These are phyloP conservation scores for Brachionus sp. DNA, from an alignment of 1,140 invertebrate species.

Conservation along the genomic window DNA sequence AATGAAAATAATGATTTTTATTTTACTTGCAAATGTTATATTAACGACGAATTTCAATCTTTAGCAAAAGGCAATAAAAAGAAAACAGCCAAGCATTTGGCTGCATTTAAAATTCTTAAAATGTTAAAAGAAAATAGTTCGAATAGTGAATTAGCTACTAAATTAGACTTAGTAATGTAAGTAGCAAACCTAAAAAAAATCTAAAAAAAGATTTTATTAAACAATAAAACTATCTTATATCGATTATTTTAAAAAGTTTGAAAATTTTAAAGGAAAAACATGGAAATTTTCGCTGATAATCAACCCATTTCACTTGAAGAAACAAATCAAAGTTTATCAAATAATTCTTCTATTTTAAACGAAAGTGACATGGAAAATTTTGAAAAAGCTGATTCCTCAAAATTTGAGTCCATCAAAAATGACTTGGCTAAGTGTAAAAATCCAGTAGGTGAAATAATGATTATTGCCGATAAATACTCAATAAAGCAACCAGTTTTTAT, in stretches of 20 bases:
- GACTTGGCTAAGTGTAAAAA: background rate
- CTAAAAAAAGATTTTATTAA: no score
- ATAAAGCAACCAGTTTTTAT: conserved; percentile 1
- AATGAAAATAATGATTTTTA: background rate
- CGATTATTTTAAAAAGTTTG: background rate
- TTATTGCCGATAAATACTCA: background rate
- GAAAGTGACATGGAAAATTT: background rate
- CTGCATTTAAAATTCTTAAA: background rate
- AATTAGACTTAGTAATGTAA: background rate
- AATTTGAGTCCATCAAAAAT: background rate
- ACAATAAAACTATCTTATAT: background rate
- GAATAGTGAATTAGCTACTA: background rate
- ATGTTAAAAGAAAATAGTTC: background rate
- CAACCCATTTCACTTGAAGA: background rate
- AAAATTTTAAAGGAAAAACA: background rate
- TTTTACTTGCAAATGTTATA: background rate
- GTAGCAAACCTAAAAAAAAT: background rate
- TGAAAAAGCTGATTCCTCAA: background rate
- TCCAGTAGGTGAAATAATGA: conserved; percentile 5
- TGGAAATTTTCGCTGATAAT: background rate
- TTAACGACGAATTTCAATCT: background rate
- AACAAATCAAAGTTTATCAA: background rate
- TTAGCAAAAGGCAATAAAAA: background rate
- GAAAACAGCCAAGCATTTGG: background rate
- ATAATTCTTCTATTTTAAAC: background rate